Evolutionary conservation across 1,140 invertebrate genomes (phyloP).

Genomic region (Drosophila ambigua): DNA sequence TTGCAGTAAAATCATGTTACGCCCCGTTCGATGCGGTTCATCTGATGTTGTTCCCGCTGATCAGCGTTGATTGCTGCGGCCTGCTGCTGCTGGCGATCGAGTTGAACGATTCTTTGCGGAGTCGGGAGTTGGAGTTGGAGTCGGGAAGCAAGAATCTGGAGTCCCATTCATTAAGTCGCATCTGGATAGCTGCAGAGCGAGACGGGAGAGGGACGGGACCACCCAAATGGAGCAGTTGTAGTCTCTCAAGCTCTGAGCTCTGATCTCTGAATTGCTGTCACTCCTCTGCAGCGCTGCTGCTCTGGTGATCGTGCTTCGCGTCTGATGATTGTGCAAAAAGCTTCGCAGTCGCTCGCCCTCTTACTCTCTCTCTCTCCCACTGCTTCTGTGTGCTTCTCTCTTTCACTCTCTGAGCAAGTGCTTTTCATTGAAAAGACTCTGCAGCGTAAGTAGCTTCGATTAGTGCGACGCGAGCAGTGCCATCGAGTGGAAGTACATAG

Average conservation of each 20-base stretch:
- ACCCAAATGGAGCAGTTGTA: too few species aligned
- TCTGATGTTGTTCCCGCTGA: conserved; percentile 28
- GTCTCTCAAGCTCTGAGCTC: not conserved
- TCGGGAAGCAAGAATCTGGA: too few species aligned
- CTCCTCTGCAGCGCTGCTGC: conserved; percentile 8
- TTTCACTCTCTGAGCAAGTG: conserved; percentile 28
- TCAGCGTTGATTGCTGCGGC: conserved; percentile 9
- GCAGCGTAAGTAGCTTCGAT: conserved; percentile 62
- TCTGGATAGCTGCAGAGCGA: not conserved
- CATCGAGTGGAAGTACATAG: conserved; percentile 59
- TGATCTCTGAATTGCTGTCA: conserved; percentile 11
- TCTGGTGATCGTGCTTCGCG: not conserved
- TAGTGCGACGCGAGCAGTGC: conserved; percentile 66
- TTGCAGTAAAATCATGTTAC: conserved; percentile 80
- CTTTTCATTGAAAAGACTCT: conserved; percentile 74
- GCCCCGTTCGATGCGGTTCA: conserved; percentile 79
- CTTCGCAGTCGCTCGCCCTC: conserved; percentile 18
- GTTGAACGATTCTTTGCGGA: conserved; percentile 29
- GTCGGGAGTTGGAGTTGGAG: too few species aligned
- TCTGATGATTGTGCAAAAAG: conserved; percentile 57
- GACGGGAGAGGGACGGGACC: too few species aligned
- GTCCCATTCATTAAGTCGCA: conserved; percentile 39
- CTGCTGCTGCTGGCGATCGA: conserved; percentile 9
- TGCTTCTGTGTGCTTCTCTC: not conserved
- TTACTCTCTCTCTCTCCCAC: conserved; percentile 3